Percentiles rank a stretch among this genome's conserved stretches.
Conservation (phyloP, 2,888 invertebrate species). For the Amphipoea oculea region DNA sequence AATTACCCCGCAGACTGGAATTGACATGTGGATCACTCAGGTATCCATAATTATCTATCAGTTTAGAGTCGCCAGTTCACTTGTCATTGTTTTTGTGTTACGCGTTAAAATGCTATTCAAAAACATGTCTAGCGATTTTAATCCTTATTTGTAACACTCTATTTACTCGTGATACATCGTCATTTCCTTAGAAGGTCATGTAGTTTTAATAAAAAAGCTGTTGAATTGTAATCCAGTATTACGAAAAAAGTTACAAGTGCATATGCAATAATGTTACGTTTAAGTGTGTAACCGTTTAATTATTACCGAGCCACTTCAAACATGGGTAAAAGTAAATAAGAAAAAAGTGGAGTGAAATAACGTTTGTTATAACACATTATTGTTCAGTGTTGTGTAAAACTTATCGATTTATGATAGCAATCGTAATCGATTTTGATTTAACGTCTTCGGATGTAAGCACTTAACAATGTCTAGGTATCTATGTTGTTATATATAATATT, state of each 20-base stretch:
- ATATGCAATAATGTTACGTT: constrained; percentile 51
- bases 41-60: background rate
- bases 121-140: background rate
- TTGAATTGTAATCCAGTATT: constrained; percentile 2
- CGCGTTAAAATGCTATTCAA: background rate
- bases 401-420: constrained; percentile 28
- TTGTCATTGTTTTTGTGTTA: background rate
- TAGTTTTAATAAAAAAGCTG: background rate
- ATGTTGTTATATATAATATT: background rate
- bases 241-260: constrained; percentile 22
- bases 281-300: constrained; percentile 45
- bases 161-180: background rate
- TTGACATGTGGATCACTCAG: background rate
- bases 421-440: constrained; percentile 31
- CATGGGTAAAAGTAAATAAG: constrained; percentile 43
- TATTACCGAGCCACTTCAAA: constrained; percentile 30
- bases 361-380: constrained; percentile 39
- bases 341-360: constrained; percentile 48
- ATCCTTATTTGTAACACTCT: background rate
- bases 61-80: background rate
- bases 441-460: background rate
- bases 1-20: background rate
- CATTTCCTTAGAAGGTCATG: constrained; percentile 12
- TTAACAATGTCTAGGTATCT: background rate
- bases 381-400: constrained; percentile 42